phyloP scores from a whole-genome alignment of 92 coral and sea anemone species.

The Umimayanthus chanpuru region DNA sequence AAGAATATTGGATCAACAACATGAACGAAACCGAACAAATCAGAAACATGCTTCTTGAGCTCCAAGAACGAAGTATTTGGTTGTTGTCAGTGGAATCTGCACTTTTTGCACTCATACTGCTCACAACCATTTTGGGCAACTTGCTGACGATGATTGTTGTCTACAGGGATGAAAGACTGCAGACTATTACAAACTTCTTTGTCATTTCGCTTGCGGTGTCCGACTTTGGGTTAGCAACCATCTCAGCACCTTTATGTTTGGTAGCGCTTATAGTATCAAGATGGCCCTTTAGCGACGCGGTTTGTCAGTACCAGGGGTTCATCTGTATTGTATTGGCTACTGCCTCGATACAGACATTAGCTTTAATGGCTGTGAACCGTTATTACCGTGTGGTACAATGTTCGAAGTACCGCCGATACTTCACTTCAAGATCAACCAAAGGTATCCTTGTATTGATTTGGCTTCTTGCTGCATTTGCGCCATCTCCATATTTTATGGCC shows the following conservation, averaged over 20 bases:
- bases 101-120: slow-evolving; percentile 19
- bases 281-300: slow-evolving; percentile 63
- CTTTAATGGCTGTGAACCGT: slow-evolving; percentile 54
- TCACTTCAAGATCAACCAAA: slow-evolving; percentile 45
- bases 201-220: slow-evolving; percentile 59
- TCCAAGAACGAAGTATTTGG: slow-evolving; percentile 47
- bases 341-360: slow-evolving; percentile 62
- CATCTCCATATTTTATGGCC: slow-evolving; percentile 51
- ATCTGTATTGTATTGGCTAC: slow-evolving; percentile 39
- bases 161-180: slow-evolving; percentile 40
- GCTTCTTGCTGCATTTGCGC: slow-evolving; percentile 44
- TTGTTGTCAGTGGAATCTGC: slow-evolving; percentile 53
- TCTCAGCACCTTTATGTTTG: slow-evolving; percentile 46
- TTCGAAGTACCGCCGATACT: slow-evolving; percentile 44
- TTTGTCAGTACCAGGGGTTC: slow-evolving; percentile 63
- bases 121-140: slow-evolving; percentile 51
- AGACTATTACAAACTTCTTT: slow-evolving; percentile 52
- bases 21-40: slow-evolving; percentile 2
- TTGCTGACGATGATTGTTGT: slow-evolving; percentile 52
- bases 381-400: slow-evolving; percentile 33
- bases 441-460: slow-evolving; percentile 36
- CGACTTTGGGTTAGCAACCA: slow-evolving; percentile 52
- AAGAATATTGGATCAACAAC: neutral
- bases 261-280: slow-evolving; percentile 31
- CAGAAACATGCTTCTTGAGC: slow-evolving; percentile 26